Percentiles rank a stretch among this genome's conserved stretches.
These are phyloP conservation scores for Mermis nigrescens DNA, from an alignment of 2,888 invertebrate genomes.

Conservation along the genomic window DNA sequence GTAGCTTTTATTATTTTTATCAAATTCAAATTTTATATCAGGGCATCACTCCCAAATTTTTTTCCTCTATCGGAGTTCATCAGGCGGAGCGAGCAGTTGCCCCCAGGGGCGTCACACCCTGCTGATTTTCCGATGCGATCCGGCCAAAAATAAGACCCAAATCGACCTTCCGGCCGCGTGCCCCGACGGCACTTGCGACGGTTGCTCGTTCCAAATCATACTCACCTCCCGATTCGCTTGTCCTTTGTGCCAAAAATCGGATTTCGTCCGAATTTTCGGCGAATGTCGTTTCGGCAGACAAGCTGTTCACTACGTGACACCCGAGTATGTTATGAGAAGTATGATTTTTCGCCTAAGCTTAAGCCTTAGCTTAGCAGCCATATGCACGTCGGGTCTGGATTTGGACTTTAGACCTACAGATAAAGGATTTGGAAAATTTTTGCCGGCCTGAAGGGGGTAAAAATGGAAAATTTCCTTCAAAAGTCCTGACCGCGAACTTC, in stretches of 20 bases:
- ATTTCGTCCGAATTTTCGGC: slow-evolving; percentile 39
- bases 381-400: too few species aligned
- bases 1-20: too few species aligned
- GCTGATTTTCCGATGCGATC: slow-evolving; percentile 41
- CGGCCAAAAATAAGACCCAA: slow-evolving; percentile 14
- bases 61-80: not conserved
- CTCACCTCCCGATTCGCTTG: slow-evolving; percentile 38
- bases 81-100: slow-evolving; percentile 32
- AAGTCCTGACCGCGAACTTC: too few species aligned
- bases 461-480: too few species aligned
- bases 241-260: slow-evolving; percentile 39
- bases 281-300: slow-evolving; percentile 42
- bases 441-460: too few species aligned
- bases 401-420: too few species aligned
- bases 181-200: slow-evolving; percentile 43
- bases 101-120: slow-evolving; percentile 40
- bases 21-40: too few species aligned
- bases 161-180: slow-evolving; percentile 24
- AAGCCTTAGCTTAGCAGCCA: too few species aligned
- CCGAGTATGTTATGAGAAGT: slow-evolving; percentile 24
- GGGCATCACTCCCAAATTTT: not conserved
- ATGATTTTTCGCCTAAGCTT: not conserved
- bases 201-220: slow-evolving; percentile 39
- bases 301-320: slow-evolving; percentile 39
- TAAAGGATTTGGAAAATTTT: too few species aligned